phyloP scores from a whole-genome alignment of 2,888 invertebrate species.

The Drosophila maculinotata region DNA sequence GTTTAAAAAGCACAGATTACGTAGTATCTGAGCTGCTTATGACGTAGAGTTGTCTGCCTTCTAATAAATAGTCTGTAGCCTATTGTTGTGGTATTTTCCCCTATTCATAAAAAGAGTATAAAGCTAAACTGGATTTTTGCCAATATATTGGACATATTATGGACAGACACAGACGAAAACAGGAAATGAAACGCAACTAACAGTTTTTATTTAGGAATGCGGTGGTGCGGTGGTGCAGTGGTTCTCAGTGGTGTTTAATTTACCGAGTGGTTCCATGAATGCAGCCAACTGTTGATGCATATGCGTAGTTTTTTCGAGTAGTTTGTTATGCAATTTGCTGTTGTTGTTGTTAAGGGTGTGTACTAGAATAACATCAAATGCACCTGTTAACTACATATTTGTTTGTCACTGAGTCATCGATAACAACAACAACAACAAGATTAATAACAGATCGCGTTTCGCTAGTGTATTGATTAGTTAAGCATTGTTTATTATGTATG shows the following conservation, averaged over 20 bases:
- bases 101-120: background rate
- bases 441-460: slow-evolving; percentile 32
- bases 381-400: slow-evolving; percentile 37
- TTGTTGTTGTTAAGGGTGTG: slow-evolving; percentile 26
- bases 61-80: background rate
- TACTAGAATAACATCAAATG: slow-evolving; percentile 28
- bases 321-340: slow-evolving; percentile 28
- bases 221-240: background rate
- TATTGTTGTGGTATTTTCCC: slow-evolving; percentile 13
- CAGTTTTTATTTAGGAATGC: background rate
- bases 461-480: slow-evolving; percentile 30
- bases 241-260: background rate
- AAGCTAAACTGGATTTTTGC: background rate
- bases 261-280: slow-evolving; percentile 9
- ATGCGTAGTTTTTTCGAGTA: slow-evolving; percentile 17
- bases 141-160: background rate
- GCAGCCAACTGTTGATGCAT: slow-evolving; percentile 15
- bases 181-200: slow-evolving; percentile 13
- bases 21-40: background rate
- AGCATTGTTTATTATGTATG: slow-evolving; percentile 34
- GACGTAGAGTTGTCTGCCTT: slow-evolving; percentile 5
- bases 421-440: slow-evolving; percentile 16
- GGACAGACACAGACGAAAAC: background rate
- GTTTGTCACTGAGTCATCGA: slow-evolving; percentile 41
- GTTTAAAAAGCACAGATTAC: too few species aligned